Evolutionary conservation across 1,140 invertebrate genomes (phyloP), one percentile per base, ranked within the genome.

Genomic region (Cheumatopsyche charites): DNA sequence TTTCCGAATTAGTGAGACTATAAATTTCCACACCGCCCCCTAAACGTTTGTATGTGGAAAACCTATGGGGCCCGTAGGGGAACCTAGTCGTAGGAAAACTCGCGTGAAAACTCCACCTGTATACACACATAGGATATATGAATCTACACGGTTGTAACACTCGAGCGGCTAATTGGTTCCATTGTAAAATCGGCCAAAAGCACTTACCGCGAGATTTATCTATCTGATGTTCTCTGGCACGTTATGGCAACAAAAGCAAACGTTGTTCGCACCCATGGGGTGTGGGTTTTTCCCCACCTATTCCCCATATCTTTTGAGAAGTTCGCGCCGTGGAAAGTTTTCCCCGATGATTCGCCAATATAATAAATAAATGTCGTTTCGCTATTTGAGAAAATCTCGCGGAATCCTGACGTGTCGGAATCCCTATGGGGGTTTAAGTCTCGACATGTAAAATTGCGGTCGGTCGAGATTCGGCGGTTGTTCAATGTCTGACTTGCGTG

Each of bases 1-100:
- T 52, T 70, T 70, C 58, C 67, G 41, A 70, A 70, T 70, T 61
- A 70, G 52, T 5, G 43, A 36, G 29, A 43, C 23, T 0, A 70
- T 62, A 70, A 70, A 70, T 70, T 70, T 62, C 2, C 9, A 36
- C 29, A 9, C 29, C 63, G 19, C 41, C 17, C 29, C 13, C 12
- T n/a, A 29, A 17, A 47, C 17, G 19, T n/a, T n/a, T n/a, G 41
- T 11, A 19, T n/a, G n/a, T 6, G 55, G 55, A 25, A 23, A 61
- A 61, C 23, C 12, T 61, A 61, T 36, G 29, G 29, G 15, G 43
- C 41, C 19, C 49, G 11, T 19, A 17, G 1, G 13, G n/a, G 17
- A 19, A 19, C 49, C 15, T 21, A 58, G 1, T 65, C 17, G 36
- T 66, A 12, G 63, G 63, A 49, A 66, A 66, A 66, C 43, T 25